These are phyloP conservation scores for Plumapathes pennacea DNA, from an alignment of 92 coral and sea anemone genomes.

Conservation along the genomic window DNA sequence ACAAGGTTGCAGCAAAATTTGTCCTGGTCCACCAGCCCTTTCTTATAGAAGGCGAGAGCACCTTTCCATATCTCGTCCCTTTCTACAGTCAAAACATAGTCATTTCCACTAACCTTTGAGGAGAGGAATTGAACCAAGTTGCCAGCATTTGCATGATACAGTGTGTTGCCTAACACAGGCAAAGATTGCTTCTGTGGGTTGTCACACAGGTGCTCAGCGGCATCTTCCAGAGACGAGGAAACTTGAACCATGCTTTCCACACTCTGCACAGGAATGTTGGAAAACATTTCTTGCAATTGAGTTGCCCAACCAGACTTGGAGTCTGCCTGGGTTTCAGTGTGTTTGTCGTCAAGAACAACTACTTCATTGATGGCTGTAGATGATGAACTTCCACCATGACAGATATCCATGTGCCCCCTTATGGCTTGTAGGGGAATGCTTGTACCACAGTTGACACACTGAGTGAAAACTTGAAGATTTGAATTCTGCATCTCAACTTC, in stretches of 20 bases:
- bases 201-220: conserved; percentile 22
- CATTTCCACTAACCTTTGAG: conserved; percentile 21
- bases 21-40: conserved; percentile 24
- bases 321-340: conserved; percentile 7
- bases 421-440: conserved; percentile 16
- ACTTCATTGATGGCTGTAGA: too few species aligned
- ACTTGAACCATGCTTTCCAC: conserved; percentile 1
- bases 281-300: conserved; percentile 14
- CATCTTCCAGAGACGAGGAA: conserved; percentile 14
- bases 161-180: conserved; percentile 1
- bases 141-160: conserved; percentile 2
- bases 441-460: conserved; percentile 38
- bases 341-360: too few species aligned
- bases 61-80: conserved; percentile 30
- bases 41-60: conserved; percentile 21
- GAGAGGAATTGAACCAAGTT: conserved; percentile 4
- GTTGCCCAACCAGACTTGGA: conserved; percentile 8
- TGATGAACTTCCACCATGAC: conserved; percentile 16
- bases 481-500: not conserved
- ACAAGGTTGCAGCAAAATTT: conserved; percentile 27
- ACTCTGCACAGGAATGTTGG: not conserved
- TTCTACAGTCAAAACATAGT: conserved; percentile 13
- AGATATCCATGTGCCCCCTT: conserved; percentile 16
- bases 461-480: conserved; percentile 4
- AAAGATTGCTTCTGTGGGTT: not conserved